Evolutionary conservation across 1,140 invertebrate species (phyloP).

Genomic region (Drosophila lacertosa): DNA sequence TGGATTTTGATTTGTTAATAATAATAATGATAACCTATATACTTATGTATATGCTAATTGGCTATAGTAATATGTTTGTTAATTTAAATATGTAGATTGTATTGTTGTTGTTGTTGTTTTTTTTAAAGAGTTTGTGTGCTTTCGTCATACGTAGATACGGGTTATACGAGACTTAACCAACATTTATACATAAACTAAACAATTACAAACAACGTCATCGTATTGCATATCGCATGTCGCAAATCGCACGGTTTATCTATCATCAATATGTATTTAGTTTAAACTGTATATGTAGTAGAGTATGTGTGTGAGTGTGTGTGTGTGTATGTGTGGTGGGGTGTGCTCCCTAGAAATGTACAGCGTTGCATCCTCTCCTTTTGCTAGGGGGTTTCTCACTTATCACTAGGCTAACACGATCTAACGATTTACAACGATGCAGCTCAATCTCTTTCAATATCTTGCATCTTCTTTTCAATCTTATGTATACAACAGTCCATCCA

Average conservation of each 20-base stretch:
- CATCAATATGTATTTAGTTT: slow-evolving; percentile 26
- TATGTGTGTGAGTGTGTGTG: slow-evolving; percentile 35
- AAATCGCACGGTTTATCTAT: slow-evolving; percentile 16
- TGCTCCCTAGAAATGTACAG: slow-evolving; percentile 62
- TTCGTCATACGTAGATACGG: slow-evolving; percentile 22
- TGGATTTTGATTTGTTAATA: too few species aligned
- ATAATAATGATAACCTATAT: slow-evolving; percentile 29
- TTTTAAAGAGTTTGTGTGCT: slow-evolving; percentile 4
- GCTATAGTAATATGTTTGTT: background rate
- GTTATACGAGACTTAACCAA: slow-evolving; percentile 58
- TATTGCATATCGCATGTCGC: slow-evolving; percentile 36
- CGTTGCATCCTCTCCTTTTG: slow-evolving; percentile 34
- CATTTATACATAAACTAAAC: slow-evolving; percentile 74
- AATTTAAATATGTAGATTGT: slow-evolving; percentile 24
- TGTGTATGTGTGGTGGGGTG: slow-evolving; percentile 55
- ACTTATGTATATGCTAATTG: slow-evolving; percentile 18
- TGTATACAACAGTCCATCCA: slow-evolving; percentile 67
- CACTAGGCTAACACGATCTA: slow-evolving; percentile 67
- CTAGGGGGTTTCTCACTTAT: slow-evolving; percentile 47
- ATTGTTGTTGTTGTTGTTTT: slow-evolving; percentile 28
- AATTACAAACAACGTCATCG: slow-evolving; percentile 69
- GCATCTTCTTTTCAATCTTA: slow-evolving; percentile 21
- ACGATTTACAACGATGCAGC: slow-evolving; percentile 45
- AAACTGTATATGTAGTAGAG: slow-evolving; percentile 16
- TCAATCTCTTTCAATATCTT: background rate